Base-by-base conservation (phyloP, 1,140 invertebrate genomes). In the Rhopalosiphum padi region DNA sequence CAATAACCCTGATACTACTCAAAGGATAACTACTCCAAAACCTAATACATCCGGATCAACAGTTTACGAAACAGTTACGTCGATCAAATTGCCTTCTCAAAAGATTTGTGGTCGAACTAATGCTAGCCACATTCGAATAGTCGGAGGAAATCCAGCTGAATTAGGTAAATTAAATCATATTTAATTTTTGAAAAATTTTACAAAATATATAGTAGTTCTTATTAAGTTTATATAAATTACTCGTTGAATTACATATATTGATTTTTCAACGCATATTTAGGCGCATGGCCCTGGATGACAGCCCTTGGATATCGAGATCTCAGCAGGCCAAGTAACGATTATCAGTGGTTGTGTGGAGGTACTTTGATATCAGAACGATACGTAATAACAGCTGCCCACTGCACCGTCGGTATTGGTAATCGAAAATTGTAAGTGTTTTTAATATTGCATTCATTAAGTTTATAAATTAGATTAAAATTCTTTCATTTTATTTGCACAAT, bases 351-450 rank as follows among this genome's bases (percentile, higher is more conserved):
- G 37, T 98, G 97, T 94, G 98, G 97, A 0, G 98, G 3, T 96
- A 60, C 96, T 1, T 95, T 98, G 7, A 97, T 98, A 94, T 97
- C 97, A 0, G 97, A 98, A 94, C 82, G 94, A 94, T 95, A 95
- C 91, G 94, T 96, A 51, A 53, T 96, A 23, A 96, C 95, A 46
- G 95, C 95, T 30, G 95, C 95, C 41, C 95, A 96, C 93, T 95
- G 95, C 22, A 90, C 86, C 7, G 46, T 87, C 55, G 90, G 90
- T 22, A 91, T 93, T 90, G 93, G 91, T 9, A 88, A 93, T 83
- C 41, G 53, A 53, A 94, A 46, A 88, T 25, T 94, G 94, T 94
- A 91, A 93, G 94, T 25, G 15, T 25, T 43, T 60, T 51, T 1
- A 86, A 86, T n/a, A 43, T n/a, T 46, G 0, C 46, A 7, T 18